phyloP scores from a whole-genome alignment of 2,113 vertebrate genomes.

The Hippocampus barbouri region DNA sequence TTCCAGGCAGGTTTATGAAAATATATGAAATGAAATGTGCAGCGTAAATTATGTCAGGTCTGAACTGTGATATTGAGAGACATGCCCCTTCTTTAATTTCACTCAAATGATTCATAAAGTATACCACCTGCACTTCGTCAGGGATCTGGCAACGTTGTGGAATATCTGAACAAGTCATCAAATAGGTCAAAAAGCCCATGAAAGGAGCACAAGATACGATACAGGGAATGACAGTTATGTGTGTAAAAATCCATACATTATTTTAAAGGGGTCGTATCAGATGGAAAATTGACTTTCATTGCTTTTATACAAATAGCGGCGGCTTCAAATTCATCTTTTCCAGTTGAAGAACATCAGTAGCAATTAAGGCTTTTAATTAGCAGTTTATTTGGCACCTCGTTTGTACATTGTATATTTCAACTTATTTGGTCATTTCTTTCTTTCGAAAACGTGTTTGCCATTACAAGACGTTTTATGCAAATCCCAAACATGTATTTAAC shows the following conservation, averaged over 20 bases:
- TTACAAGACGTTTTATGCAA: no score
- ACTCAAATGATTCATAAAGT: background rate
- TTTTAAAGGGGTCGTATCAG: no score
- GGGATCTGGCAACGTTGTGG: background rate
- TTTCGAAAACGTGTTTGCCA: background rate
- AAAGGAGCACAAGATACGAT: background rate
- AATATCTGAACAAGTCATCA: background rate
- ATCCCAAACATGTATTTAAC: conserved; percentile 8
- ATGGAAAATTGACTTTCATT: no score
- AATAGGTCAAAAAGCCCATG: background rate
- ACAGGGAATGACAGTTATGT: background rate
- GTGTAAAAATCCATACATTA: background rate
- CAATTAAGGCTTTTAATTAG: no score
- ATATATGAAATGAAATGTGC: background rate
- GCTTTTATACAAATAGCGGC: no score
- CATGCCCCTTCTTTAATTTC: background rate
- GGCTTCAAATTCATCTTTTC: background rate
- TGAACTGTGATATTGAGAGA: background rate
- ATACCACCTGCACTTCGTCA: background rate
- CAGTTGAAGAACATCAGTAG: background rate
- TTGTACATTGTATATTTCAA: background rate
- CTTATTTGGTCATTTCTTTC: background rate
- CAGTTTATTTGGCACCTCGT: no score
- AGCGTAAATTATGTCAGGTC: background rate
- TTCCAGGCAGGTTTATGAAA: background rate